Base-by-base conservation (phyloP, 2,113 vertebrate species). In the Camelus dromedarius region DNA sequence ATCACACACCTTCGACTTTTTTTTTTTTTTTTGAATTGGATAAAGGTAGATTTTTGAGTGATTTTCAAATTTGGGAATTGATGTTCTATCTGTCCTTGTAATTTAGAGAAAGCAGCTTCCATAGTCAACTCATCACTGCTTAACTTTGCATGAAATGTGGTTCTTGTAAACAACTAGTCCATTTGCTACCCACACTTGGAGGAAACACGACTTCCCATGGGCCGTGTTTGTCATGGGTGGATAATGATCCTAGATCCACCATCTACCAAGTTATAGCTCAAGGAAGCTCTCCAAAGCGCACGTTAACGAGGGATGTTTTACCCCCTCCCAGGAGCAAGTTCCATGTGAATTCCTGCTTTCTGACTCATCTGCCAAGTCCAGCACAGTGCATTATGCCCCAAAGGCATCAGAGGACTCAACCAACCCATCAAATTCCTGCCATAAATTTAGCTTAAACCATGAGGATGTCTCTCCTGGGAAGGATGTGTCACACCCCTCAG, bases 401-500 rank as follows among this genome's bases (percentile, higher is more conserved):
- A 42, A 93, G 91, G 73, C n/a, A 88, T 16, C 2, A 4, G 46
- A 72, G 5, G 14, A 89, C 5, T 26, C 32, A 98, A 48, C 35
- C 72, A 83, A 85, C 67, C 28, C 46, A 28, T 94, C 97, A 93
- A 52, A 82, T 52, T 92, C 38, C 58, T 76, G 24, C 67, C 77
- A 70, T 46, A 85, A 93, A 89, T 89, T 76, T 81, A 93, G 28
- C 66, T 89, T 91, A 86, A 96, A 42, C 18, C 48, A 80, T 28
- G 50, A 96, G 67, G 42, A 73, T 93, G 83, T 95, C 96, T 94
- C 91, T 96, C 94, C 38, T 56, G 67, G 84, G 91, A 95, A 85
- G 54, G 56, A 89, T 60, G 26, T 91, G 91, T 95, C 66, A 89
- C 8, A 89, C 6, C 38, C 62, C 58, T 95, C 72, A 54, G 80